Base-by-base conservation (phyloP, 2,888 invertebrate species). In the Diadegma fenestrale region DNA sequence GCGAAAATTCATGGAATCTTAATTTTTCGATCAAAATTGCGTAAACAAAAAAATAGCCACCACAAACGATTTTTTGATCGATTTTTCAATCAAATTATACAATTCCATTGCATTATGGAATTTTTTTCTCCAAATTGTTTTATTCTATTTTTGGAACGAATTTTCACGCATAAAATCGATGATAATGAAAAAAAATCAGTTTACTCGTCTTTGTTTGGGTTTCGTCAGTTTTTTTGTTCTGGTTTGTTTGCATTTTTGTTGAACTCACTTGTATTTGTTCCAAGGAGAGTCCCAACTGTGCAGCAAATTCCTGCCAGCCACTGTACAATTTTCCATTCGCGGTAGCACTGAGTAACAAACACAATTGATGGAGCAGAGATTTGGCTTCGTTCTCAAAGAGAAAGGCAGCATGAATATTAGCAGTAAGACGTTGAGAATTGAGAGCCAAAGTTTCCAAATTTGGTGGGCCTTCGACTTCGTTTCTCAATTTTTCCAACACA, bases 271-370 rank as follows among this genome's bases (percentile, higher is more conserved):
- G 90, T 87, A 93, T 91, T 89, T 93, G 92, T 63, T 93, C 92
- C 68, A 88, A 86, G n/a, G 89, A 87, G 8, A 93, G 83, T 45
- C 91, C 91, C 76, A 93, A 87, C n/a, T 88, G 81, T 7, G 88
- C 87, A 26, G 90, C 93, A 82, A 94, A 91, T 79, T 91, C 91
- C 86, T 92, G 90, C 93, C 93, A 93, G 22, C 92, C 92, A 17
- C 87, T 88, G 22, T 92, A 92, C 14, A 86, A 81, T 86, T 90
- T 91, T 22, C 91, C 91, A 48, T 90, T 88, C 4, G 90, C 89
- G 19, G 92, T 92, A 17, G 92, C 89, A 72, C 93, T 93, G 61
- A 93, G 22, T 0, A 89, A 43, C 54, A 91, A 88, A 64, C 93
- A 93, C 80, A 93, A 81, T 86, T 90, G 89, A 41, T 90, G 90